These are phyloP conservation scores for Myiozetetes cayanensis DNA, from an alignment of 2,113 vertebrate species.

Conservation along the genomic window DNA sequence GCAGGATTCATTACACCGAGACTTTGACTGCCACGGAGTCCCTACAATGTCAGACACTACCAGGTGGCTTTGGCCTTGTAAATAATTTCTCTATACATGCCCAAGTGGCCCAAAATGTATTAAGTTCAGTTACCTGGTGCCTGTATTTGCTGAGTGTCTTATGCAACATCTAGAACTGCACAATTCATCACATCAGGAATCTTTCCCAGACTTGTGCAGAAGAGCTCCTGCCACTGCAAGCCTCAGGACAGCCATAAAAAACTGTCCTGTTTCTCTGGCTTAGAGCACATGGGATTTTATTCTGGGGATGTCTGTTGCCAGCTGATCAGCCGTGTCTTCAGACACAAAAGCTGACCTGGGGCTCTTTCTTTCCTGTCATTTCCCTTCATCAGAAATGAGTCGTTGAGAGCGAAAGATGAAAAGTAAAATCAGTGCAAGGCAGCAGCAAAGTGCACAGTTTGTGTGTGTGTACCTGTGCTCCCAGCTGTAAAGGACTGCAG, in stretches of 20 bases:
- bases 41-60: not conserved
- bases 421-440: not conserved
- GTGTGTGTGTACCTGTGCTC: not conserved
- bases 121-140: not conserved
- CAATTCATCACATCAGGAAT: not conserved
- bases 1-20: not conserved
- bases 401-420: not conserved
- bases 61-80: not conserved
- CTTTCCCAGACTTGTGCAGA: not conserved
- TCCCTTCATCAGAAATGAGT: not conserved
- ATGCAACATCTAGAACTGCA: not conserved
- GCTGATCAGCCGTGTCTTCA: not conserved
- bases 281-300: not conserved
- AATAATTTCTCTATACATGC: not conserved
- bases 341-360: not conserved
- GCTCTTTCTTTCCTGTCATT: not conserved
- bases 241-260: not conserved
- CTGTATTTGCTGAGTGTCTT: not conserved
- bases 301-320: not conserved
- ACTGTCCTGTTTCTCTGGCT: not conserved
- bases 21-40: not conserved
- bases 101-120: not conserved
- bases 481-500: not conserved
- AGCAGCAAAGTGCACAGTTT: not conserved
- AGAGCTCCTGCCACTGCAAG: not conserved